Base-by-base conservation (phyloP, 2,888 invertebrate species). In the Molorchus minor region DNA sequence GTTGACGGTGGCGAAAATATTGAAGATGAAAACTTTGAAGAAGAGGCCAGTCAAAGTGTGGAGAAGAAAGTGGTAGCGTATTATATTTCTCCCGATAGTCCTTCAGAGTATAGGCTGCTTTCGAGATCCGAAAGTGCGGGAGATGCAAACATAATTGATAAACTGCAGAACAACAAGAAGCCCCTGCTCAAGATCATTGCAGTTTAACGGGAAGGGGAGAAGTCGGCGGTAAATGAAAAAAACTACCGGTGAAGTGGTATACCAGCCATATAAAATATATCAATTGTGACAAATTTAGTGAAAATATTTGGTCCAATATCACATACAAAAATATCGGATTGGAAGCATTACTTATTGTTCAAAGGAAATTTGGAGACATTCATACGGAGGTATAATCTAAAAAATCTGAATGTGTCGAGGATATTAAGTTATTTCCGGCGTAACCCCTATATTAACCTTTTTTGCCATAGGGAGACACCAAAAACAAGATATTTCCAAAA, bases 141-240 rank as follows among this genome's bases (percentile, higher is more conserved):
- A n/a, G 92, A 92, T 77, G 88, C 90, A 3, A 88, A 90, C 72
- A 88, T 92, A 29, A 80, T 91, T 25, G 88, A 89, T 69, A 90
- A 90, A 72, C 77, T 90, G 41, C 88, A 88, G 73, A 83, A 85
- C 51, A 75, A 68, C 43, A 75, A 69, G 38, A 51, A 85, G 81
- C 2, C 77, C 81, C 25, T 86, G 86, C 77, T 84, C 86, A 4
- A 76, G 86, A 49, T 81, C 83, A 2, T 77, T 87, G 20, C 84
- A 85, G 67, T 87, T 87, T 59, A 84, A 85, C 1, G 84, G 84
- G 81, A 81, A 33, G 51, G 66, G 13, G 73, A 69, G 13, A 72
- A 75, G 16, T 75, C 77, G 0, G 69, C 75, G 15, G 72, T 76
- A 19, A 78, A 78, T 1, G 73, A 76, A 1, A 83, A 83, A 62